These are phyloP conservation scores for Sterrhoptilus dennistouni DNA, from an alignment of 2,113 vertebrate species.

Conservation along the genomic window DNA sequence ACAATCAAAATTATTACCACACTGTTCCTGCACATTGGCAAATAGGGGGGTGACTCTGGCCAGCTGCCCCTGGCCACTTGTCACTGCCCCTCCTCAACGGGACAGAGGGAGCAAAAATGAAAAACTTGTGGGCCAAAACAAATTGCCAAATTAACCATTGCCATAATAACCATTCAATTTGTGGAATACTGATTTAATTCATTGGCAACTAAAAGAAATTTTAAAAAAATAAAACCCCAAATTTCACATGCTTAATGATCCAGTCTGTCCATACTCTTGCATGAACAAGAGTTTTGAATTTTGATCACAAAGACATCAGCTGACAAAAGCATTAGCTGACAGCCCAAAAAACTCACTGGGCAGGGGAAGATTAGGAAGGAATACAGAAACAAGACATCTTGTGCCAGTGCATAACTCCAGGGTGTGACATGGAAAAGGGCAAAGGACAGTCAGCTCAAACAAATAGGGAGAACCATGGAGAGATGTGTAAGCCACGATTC, in stretches of 20 bases:
- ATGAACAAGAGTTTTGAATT: background rate
- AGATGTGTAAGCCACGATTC: background rate
- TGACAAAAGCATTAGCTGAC: background rate
- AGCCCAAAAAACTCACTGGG: background rate
- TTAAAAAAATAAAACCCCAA: background rate
- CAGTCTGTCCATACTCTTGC: background rate
- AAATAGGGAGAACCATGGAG: rapidly evolving
- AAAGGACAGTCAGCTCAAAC: background rate
- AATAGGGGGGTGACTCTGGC: background rate
- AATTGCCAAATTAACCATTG: background rate
- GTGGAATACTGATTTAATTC: background rate
- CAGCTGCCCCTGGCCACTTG: rapidly evolving
- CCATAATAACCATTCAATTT: background rate
- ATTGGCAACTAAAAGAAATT: background rate
- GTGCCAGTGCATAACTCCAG: background rate
- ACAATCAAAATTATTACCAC: background rate
- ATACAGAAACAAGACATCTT: background rate
- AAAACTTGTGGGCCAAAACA: background rate
- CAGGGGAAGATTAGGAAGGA: background rate
- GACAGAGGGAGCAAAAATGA: background rate
- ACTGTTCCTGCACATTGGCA: background rate
- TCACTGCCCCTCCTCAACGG: background rate
- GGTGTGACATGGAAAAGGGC: background rate
- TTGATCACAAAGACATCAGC: background rate
- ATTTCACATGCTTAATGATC: background rate